Percentiles rank a stretch among this genome's conserved stretches.
Evolutionary conservation across 2,888 invertebrate species (phyloP).

Genomic region (Drosophila multiciliata): DNA sequence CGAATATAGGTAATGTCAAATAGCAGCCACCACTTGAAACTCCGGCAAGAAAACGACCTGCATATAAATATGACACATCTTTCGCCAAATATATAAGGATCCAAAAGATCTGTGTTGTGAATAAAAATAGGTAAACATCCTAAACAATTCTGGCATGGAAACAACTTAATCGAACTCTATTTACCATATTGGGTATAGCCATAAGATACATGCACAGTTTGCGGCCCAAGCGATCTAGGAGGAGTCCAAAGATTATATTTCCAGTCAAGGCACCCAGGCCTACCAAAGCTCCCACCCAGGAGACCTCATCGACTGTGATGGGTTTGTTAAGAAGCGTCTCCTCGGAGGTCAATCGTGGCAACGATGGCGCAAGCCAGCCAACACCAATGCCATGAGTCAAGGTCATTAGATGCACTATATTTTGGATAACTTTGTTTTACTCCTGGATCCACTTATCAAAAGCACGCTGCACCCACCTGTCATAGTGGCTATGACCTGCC

Average conservation of each 20-base stretch:
- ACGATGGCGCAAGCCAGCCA: conserved; percentile 80
- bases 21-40: conserved; percentile 79
- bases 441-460: not conserved
- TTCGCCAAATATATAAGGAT: conserved; percentile 68
- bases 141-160: not conserved
- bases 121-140: conserved; percentile 3
- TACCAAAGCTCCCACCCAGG: conserved; percentile 78
- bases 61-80: conserved; percentile 71
- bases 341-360: conserved; percentile 66
- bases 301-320: conserved; percentile 62
- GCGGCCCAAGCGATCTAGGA: conserved; percentile 75
- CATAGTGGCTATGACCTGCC: conserved; percentile 71
- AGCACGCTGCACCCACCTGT: conserved; percentile 52
- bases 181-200: conserved; percentile 77
- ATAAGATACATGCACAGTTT: conserved; percentile 70
- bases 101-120: conserved; percentile 71
- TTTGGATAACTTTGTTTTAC: not conserved
- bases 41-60: conserved; percentile 75
- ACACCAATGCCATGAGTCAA: conserved; percentile 77
- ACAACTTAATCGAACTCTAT: not conserved
- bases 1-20: conserved; percentile 75
- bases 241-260: conserved; percentile 71
- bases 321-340: conserved; percentile 50
- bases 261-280: conserved; percentile 75
- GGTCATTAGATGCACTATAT: conserved; percentile 78